phyloP scores from a whole-genome alignment of 2,888 invertebrate species.

The Antitype chi region DNA sequence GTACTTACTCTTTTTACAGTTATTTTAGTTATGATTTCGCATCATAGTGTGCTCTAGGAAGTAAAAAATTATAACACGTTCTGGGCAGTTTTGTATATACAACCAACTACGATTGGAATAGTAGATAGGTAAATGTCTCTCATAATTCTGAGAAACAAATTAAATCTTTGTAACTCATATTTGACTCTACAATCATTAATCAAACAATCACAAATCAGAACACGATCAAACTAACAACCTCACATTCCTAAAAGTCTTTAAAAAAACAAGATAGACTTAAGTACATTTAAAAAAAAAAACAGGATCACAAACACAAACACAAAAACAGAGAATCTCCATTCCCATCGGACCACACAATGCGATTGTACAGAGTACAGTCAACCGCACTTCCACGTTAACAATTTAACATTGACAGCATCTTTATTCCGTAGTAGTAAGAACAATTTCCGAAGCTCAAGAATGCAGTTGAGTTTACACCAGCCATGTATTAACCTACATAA shows the following conservation, averaged over 20 bases:
- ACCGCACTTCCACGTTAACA: not conserved
- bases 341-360: slow-evolving; percentile 28
- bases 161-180: too few relatives aligned
- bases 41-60: too few relatives aligned
- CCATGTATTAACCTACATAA: slow-evolving; percentile 45
- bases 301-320: not conserved
- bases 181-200: not conserved
- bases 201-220: not conserved
- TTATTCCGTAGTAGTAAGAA: not conserved
- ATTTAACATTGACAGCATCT: too few relatives aligned
- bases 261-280: not conserved
- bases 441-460: not conserved
- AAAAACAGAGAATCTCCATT: slow-evolving; percentile 5
- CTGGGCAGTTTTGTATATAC: too few relatives aligned
- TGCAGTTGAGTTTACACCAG: not conserved
- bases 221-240: too few relatives aligned
- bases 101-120: too few relatives aligned
- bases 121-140: not conserved
- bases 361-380: slow-evolving; percentile 11
- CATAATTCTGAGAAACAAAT: too few relatives aligned
- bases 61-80: too few relatives aligned
- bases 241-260: not conserved
- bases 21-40: too few relatives aligned
- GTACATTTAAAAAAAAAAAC: slow-evolving; percentile 3
- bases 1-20: too few relatives aligned